Evolutionary conservation across 1,140 invertebrate species (phyloP), one percentile per base, ranked within the genome.

Genomic region (Phenacoccus solenopsis): DNA sequence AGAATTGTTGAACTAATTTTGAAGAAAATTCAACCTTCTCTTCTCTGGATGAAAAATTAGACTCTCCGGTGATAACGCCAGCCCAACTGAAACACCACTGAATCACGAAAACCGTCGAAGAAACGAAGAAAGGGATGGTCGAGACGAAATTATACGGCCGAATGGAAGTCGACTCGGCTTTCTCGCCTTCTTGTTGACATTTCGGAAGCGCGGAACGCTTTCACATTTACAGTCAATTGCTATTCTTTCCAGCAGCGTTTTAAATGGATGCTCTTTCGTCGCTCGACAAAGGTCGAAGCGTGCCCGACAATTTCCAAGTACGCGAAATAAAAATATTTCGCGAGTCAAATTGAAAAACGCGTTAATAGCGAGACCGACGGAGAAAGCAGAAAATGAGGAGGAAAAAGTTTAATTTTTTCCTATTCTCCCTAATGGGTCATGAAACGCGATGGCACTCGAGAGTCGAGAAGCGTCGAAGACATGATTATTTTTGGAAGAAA

Each of bases 201-300:
- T 49, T 49, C 20, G 12, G 38, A 49, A 49, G 38, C 38, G 38
- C 38, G 38, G 38, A 49, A 49, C 38, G 38, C 30, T 32, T 32
- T 49, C 20, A 49, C 38, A 49, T 49, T 49, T 49, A 49, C 38
- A 49, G 38, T 49, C 38, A 49, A 49, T 49, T 49, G 38, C 38
- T 49, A 49, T 49, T 49, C 38, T 49, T n/a, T 49, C 38, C 38
- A 49, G 38, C 38, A 49, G 38, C 38, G 38, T 49, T 49, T 49
- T 49, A 4, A 49, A 49, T 49, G 38, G 38, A 49, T 16, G 38
- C 38, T 49, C 30, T 32, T 5, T 32, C 30, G 5, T 32, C 38
- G 38, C 20, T 7, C 16, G 38, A 49, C 5, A 49, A 49, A 49
- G 38, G 38, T 49, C 16, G 38, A 10, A n/a, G n/a, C n/a, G n/a